Percentiles rank a stretch among this genome's conserved stretches.
These are phyloP conservation scores for Leucoraja erinaceus DNA, from an alignment of 2,113 vertebrate species.

Conservation along the genomic window DNA sequence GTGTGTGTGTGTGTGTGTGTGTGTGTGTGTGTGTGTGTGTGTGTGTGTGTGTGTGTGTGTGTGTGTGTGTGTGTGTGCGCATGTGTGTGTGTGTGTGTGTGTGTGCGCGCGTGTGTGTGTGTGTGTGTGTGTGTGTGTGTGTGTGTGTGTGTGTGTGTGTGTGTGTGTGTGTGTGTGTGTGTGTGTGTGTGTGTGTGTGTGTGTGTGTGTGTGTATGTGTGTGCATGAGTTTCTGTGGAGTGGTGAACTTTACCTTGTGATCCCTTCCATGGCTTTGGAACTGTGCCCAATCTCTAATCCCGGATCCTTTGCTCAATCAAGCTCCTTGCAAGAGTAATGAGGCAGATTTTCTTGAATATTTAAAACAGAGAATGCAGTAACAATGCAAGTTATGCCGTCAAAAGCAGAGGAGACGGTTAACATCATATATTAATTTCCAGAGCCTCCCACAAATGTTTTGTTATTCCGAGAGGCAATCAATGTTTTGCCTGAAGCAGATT, in stretches of 20 bases:
- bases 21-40: neutral
- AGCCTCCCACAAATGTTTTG: neutral
- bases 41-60: neutral
- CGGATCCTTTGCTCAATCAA: neutral
- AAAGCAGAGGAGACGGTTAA: neutral
- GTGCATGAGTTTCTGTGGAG: neutral
- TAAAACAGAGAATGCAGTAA: neutral
- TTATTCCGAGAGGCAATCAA: neutral
- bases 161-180: slow-evolving; percentile 44
- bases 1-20: neutral
- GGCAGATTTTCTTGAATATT: neutral
- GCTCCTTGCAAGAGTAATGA: neutral
- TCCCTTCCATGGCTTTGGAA: neutral
- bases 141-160: slow-evolving; percentile 32
- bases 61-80: neutral
- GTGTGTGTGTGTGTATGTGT: neutral
- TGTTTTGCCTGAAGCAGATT: neutral
- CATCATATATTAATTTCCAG: neutral
- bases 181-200: slow-evolving; percentile 41
- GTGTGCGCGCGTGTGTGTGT: neutral
- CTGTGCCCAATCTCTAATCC: neutral
- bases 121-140: neutral
- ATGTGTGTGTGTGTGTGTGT: neutral
- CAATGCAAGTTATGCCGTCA: neutral
- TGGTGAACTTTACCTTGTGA: neutral